Percentiles rank a stretch among this genome's conserved stretches.
Conservation (phyloP, 2,113 vertebrate genomes). For the Prietella phreatophila region DNA sequence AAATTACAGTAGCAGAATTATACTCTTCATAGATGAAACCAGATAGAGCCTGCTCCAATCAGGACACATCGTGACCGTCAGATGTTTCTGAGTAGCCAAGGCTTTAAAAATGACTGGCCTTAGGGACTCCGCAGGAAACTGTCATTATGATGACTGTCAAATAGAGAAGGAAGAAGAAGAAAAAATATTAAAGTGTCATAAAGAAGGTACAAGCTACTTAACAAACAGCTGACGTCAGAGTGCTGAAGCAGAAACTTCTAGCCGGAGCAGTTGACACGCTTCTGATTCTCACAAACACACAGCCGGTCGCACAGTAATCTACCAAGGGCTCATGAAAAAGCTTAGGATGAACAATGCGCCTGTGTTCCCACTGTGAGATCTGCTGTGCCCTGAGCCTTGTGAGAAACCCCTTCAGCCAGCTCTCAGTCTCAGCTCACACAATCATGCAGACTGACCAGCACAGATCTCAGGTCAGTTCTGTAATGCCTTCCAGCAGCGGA, state of each 20-base stretch:
- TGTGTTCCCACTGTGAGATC: constrained; percentile 75
- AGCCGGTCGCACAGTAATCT: constrained; percentile 44
- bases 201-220: constrained; percentile 35
- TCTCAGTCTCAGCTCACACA: constrained; percentile 51
- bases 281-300: constrained; percentile 32
- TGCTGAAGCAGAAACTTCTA: constrained; percentile 57
- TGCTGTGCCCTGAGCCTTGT: constrained; percentile 67
- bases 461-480: constrained; percentile 9
- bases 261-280: constrained; percentile 47
- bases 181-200: background rate
- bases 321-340: constrained; percentile 71
- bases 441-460: constrained; percentile 28
- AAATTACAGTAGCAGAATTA: constrained; percentile 31
- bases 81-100: background rate
- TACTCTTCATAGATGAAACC: constrained; percentile 15
- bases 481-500: background rate
- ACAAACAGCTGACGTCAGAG: constrained; percentile 36
- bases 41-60: background rate
- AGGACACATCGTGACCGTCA: background rate
- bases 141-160: constrained; percentile 20
- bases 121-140: background rate
- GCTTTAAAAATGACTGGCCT: background rate
- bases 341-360: constrained; percentile 77
- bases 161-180: background rate
- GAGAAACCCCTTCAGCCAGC: constrained; percentile 62